These are phyloP conservation scores for Strix uralensis DNA, from an alignment of 2,113 vertebrate species.

Conservation along the genomic window DNA sequence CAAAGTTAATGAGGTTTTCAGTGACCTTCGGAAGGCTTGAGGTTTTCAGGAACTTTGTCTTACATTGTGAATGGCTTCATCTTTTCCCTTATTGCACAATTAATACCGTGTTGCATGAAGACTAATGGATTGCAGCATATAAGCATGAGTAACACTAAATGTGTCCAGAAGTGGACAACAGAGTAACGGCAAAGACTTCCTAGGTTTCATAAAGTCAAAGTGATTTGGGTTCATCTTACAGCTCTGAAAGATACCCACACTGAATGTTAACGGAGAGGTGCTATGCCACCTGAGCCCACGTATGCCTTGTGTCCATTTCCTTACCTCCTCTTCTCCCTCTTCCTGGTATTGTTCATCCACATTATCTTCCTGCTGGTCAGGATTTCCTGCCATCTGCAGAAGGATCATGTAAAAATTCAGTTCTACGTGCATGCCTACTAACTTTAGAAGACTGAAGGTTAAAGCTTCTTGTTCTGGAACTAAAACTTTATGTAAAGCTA, in stretches of 20 bases:
- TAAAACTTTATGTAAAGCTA: not conserved
- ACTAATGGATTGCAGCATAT: not conserved
- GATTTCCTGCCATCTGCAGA: slow-evolving; percentile 92
- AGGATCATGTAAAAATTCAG: slow-evolving; percentile 11
- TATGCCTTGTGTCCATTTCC: not conserved
- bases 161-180: not conserved
- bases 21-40: not conserved
- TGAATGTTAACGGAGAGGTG: not conserved
- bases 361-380: slow-evolving; percentile 95
- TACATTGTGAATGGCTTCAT: not conserved
- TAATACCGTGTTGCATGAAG: not conserved
- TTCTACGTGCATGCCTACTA: not conserved
- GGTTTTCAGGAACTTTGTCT: not conserved
- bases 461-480: slow-evolving; percentile 9
- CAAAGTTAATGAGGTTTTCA: not conserved
- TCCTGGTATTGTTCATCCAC: slow-evolving; percentile 97
- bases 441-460: not conserved
- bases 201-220: not conserved
- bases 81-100: slow-evolving; percentile 24
- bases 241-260: not conserved
- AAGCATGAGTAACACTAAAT: not conserved
- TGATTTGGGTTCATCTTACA: not conserved
- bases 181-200: not conserved
- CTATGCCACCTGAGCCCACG: not conserved
- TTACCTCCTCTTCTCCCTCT: slow-evolving; percentile 93